phyloP scores from a whole-genome alignment of 2,113 vertebrate genomes.

The Falco punctatus region DNA sequence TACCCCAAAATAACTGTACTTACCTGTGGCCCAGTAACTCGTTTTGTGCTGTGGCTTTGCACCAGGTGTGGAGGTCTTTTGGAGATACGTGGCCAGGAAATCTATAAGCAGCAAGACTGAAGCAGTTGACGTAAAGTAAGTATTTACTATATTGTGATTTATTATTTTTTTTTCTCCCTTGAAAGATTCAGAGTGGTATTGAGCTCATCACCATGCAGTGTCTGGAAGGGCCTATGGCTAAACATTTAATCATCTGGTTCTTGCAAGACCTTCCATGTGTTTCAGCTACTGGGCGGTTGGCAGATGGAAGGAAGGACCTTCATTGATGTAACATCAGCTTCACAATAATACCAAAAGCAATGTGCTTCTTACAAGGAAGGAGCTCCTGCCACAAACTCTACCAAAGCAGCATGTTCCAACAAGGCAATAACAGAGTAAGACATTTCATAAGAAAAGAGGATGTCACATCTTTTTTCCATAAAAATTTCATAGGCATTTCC shows the following conservation, averaged over 20 bases:
- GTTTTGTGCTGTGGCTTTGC: not conserved
- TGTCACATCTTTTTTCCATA: not conserved
- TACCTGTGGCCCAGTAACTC: not conserved
- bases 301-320: not conserved
- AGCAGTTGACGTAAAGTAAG: not conserved
- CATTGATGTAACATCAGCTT: fast-evolving
- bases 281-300: not conserved
- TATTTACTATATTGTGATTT: not conserved
- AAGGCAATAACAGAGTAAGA: not conserved
- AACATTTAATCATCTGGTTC: not conserved
- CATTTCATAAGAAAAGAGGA: not conserved
- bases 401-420: not conserved
- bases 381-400: not conserved
- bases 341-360: not conserved
- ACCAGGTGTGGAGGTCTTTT: not conserved
- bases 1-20: not conserved
- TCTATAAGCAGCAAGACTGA: not conserved
- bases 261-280: not conserved
- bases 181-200: not conserved
- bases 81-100: not conserved
- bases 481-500: not conserved
- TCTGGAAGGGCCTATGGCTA: not conserved
- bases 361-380: not conserved
- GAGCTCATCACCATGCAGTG: not conserved
- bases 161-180: not conserved